phyloP scores from a whole-genome alignment of 1,140 invertebrate genomes.

The Phenacoccus solenopsis region DNA sequence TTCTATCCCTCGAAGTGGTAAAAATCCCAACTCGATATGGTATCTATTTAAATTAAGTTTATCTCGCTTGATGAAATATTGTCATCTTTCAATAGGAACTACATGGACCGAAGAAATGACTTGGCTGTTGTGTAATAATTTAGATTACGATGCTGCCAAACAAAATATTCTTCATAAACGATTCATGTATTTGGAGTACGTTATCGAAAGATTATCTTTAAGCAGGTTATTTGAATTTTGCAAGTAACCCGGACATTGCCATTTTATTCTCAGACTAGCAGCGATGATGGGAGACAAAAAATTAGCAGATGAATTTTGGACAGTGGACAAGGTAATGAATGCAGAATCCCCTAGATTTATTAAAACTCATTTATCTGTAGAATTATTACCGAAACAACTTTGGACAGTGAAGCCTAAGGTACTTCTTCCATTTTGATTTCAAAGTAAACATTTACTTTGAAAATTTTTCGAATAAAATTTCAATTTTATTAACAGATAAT shows the following conservation, averaged over 20 bases:
- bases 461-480: too few species aligned
- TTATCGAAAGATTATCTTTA: too few species aligned
- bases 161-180: slow-evolving; percentile 33
- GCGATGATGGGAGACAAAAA: slow-evolving; percentile 36
- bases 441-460: too few species aligned
- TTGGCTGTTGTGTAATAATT: slow-evolving; percentile 57
- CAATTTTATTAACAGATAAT: slow-evolving; percentile 60
- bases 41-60: not conserved
- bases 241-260: too few species aligned
- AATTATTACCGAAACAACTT: slow-evolving; percentile 52
- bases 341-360: slow-evolving; percentile 55
- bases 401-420: slow-evolving; percentile 58
- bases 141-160: slow-evolving; percentile 50
- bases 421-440: too few species aligned
- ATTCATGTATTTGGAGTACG: slow-evolving; percentile 37
- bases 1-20: slow-evolving; percentile 68
- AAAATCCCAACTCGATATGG: slow-evolving; percentile 24
- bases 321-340: slow-evolving; percentile 52
- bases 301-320: slow-evolving; percentile 36
- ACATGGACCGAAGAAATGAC: slow-evolving; percentile 70
- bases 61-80: not conserved
- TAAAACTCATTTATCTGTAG: slow-evolving; percentile 63
- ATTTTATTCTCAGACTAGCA: slow-evolving; percentile 32
- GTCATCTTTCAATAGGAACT: slow-evolving; percentile 53
- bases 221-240: too few species aligned